phyloP scores from a whole-genome alignment of 2,113 vertebrate genomes.

The Suricata suricatta region DNA sequence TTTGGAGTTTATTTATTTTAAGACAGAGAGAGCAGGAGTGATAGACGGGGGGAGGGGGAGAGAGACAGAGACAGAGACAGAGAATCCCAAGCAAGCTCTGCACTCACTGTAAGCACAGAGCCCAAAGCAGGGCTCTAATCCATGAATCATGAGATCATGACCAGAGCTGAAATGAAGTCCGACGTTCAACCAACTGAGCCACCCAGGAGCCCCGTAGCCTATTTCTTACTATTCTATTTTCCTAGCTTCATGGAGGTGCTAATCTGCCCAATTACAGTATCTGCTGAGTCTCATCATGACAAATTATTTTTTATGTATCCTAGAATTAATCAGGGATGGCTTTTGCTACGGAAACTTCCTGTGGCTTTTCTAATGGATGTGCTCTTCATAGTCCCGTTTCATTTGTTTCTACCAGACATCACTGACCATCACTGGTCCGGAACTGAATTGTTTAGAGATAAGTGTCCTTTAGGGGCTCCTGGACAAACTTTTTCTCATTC shows the following conservation, averaged over 20 bases:
- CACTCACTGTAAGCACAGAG: too few relatives aligned
- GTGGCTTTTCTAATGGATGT: background rate
- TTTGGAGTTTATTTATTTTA: too few relatives aligned
- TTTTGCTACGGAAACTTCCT: background rate
- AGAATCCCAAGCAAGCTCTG: too few relatives aligned
- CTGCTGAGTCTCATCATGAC: background rate
- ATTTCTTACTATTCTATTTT: background rate
- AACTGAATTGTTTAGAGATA: background rate
- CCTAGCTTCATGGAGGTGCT: background rate
- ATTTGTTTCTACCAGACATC: background rate
- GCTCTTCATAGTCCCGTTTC: background rate
- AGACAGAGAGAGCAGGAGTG: too few relatives aligned
- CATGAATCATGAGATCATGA: too few relatives aligned
- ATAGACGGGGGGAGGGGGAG: too few relatives aligned
- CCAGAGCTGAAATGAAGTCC: too few relatives aligned
- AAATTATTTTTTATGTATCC: background rate
- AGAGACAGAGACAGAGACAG: too few relatives aligned
- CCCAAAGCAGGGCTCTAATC: too few relatives aligned
- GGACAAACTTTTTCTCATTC: background rate
- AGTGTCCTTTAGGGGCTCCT: background rate
- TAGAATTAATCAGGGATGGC: background rate
- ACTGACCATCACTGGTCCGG: background rate
- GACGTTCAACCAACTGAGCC: too few relatives aligned
- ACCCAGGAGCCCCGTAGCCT: background rate
- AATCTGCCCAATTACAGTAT: background rate